Base-by-base conservation (phyloP, 2,888 invertebrate species). In the Clunio marinus region DNA sequence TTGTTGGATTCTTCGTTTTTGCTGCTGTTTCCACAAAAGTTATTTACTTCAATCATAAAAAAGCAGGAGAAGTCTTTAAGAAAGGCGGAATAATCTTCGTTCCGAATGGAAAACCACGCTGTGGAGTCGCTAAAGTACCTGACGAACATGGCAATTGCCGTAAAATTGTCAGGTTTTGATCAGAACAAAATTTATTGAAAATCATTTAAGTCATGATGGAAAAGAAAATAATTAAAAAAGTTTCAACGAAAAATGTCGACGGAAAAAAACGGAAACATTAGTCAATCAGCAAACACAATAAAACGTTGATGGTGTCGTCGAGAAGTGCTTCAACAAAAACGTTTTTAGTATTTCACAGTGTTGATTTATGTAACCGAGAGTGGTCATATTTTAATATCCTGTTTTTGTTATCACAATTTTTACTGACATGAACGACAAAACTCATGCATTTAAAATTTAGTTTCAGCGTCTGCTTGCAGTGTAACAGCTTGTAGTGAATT, bases 361-460 rank as follows among this genome's bases (percentile, higher is more conserved):
- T 63, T 63, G 63, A 63, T 63, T 63, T 63, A 63, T 63, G 63
- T 28, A 35, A 63, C 24, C 27, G 27, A 13, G 10, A 37, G 63
- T 63, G 63, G 63, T 63, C 46, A 28, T 46, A 63, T 25, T 63
- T 62, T 63, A 63, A 63, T 63, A 63, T 63, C 63, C 63, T 35
- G 22, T 35, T 63, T 60, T 51, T 51, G 51, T 22, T 51, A 20
- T 51, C 51, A 51, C 51, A 51, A 20, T 10, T 10, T 32, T 4
- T 32, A 7, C 10, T 7, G 32, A 7, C 32, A 22, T n/a, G n/a
- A n/a, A n/a, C n/a, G 20, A 17, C 51, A 51, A 51, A 51, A 51
- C 32, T 32, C 32, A 32, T 7, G 32, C 5, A 32, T 7, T 32
- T 32, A 10, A 32, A 32, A 32, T n/a, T n/a, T n/a, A n/a, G n/a